Conservation (phyloP, 2,888 invertebrate genomes). For the Pasiphila rectangulata region DNA sequence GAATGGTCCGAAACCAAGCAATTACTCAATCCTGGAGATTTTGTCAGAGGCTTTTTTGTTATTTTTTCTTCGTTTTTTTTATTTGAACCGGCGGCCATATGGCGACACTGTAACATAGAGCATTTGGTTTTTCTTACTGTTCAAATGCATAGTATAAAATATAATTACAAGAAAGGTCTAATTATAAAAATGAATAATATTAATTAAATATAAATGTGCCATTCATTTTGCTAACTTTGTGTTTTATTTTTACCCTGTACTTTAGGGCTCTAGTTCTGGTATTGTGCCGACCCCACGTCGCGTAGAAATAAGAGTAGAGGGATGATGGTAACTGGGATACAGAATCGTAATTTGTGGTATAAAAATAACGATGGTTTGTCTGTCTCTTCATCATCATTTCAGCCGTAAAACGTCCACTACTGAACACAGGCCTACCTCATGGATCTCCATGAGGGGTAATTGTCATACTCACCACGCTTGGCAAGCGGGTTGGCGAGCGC, state of each 20-base stretch:
- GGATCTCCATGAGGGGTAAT: no score
- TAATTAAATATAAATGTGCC: conserved; percentile 82
- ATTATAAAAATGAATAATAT: conserved; percentile 81
- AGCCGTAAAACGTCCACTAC: no score
- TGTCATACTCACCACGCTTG: no score
- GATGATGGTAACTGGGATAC: no score
- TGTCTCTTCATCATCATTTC: no score
- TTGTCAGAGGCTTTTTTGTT: conserved; percentile 67
- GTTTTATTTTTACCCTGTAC: conserved; percentile 61
- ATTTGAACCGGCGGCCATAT: conserved; percentile 45
- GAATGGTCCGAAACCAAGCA: conserved; percentile 51
- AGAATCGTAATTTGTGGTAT: no score
- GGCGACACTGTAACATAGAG: conserved; percentile 55
- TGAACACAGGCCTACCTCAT: no score
- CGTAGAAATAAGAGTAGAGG: no score
- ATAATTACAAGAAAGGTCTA: conserved; percentile 77
- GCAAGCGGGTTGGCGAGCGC: no score
- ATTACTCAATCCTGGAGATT: conserved; percentile 61
- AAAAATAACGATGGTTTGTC: no score
- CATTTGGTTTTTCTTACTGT: conserved; percentile 60
- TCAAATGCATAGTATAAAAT: conserved; percentile 74
- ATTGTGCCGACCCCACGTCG: no score
- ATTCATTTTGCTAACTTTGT: conserved; percentile 80
- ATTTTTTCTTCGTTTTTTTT: conserved; percentile 49
- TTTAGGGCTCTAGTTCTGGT: no score